These are phyloP conservation scores for Oryzias javanicus DNA, from an alignment of 2,113 vertebrate genomes.

Conservation along the genomic window DNA sequence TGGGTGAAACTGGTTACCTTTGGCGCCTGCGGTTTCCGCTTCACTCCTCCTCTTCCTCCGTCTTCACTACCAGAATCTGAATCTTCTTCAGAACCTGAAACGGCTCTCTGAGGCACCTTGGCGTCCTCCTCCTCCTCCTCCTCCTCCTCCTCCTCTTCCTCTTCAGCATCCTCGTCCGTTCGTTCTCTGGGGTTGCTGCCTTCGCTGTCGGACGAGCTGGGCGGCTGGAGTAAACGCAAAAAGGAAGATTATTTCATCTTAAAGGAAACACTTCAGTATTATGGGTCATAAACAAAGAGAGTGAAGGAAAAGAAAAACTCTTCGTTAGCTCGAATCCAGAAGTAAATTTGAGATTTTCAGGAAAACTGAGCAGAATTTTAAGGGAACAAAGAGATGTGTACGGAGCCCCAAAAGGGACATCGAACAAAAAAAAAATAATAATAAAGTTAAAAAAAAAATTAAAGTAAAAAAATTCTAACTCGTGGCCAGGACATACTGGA, in stretches of 20 bases:
- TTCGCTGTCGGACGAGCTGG: slow-evolving; percentile 92
- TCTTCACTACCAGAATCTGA: slow-evolving; percentile 87
- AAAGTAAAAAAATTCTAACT: too few relatives aligned
- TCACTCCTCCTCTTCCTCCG: slow-evolving; percentile 75
- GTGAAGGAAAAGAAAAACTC: too few relatives aligned
- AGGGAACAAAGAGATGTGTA: too few relatives aligned
- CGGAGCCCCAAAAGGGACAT: too few relatives aligned
- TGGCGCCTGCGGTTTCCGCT: slow-evolving; percentile 70
- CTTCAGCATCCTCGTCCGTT: slow-evolving; percentile 38
- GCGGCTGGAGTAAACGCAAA: slow-evolving; percentile 68
- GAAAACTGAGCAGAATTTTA: too few relatives aligned
- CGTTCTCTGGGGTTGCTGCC: slow-evolving; percentile 79
- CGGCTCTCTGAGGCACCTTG: slow-evolving; percentile 73
- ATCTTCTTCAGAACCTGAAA: slow-evolving; percentile 80
- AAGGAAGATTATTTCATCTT: neutral
- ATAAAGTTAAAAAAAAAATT: too few relatives aligned
- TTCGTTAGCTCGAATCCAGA: too few relatives aligned
- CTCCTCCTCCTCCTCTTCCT: slow-evolving; percentile 58
- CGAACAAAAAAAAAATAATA: too few relatives aligned
- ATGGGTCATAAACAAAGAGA: too few relatives aligned
- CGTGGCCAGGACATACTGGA: too few relatives aligned
- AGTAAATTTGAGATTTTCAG: too few relatives aligned
- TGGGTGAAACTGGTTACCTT: slow-evolving; percentile 61
- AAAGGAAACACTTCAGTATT: too few relatives aligned
- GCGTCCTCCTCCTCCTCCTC: slow-evolving; percentile 71